Evolutionary conservation across 1,140 invertebrate genomes (phyloP).

Genomic region (Neodiprion lecontei): DNA sequence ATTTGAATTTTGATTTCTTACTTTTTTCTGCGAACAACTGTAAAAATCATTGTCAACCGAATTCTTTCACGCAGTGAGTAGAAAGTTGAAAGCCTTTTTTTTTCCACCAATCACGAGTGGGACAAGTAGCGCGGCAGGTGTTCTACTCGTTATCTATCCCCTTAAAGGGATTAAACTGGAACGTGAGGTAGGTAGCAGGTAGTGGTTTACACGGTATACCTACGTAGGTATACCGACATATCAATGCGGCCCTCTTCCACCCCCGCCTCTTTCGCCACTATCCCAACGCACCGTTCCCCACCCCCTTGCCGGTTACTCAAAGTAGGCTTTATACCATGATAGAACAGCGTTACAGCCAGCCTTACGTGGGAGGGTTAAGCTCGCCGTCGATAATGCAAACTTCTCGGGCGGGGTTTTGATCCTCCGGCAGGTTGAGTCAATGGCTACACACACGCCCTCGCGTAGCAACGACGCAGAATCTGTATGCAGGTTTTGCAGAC

Average conservation of each 20-base stretch:
- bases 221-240: neutral
- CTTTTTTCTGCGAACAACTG: too few relatives aligned
- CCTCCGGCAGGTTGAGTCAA: neutral
- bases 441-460: neutral
- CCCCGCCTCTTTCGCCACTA: neutral
- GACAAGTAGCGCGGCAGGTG: neutral
- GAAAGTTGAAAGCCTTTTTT: neutral
- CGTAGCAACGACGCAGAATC: neutral
- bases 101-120: neutral
- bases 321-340: conserved; percentile 41
- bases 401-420: conserved; percentile 28
- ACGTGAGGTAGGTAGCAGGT: conserved; percentile 10
- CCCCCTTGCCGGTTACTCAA: conserved; percentile 37
- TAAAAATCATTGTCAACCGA: too few relatives aligned
- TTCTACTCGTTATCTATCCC: conserved; percentile 48
- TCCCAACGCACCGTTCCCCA: conserved; percentile 26
- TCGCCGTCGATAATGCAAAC: conserved; percentile 57
- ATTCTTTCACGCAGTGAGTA: neutral
- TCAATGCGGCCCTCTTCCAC: neutral
- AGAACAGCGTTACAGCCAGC: conserved; percentile 48
- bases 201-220: neutral
- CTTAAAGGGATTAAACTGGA: conserved; percentile 54
- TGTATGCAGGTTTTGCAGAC: too few relatives aligned
- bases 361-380: conserved; percentile 44
- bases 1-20: too few relatives aligned